Conservation (phyloP, 2,797 vertebrate species). For the Sebastes itinus region DNA sequence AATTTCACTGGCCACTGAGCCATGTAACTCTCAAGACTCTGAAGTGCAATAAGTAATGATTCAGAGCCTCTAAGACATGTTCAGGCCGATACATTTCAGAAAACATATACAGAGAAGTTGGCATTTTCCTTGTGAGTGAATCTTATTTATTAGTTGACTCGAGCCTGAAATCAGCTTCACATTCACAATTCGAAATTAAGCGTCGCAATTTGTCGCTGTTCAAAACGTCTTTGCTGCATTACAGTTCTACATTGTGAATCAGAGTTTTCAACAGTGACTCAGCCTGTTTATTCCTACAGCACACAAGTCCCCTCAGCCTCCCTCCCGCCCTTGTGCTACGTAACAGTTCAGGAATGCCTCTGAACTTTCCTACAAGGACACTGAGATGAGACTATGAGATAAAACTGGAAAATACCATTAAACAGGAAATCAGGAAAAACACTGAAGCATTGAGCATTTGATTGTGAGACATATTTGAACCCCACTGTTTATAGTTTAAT, state of each 20-base stretch:
- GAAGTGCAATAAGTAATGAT: not conserved
- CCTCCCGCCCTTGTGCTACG: not conserved
- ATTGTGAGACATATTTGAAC: not conserved
- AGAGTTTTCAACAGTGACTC: not conserved
- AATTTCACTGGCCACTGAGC: not conserved
- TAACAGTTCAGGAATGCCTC: conserved; percentile 5
- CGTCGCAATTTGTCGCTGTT: not conserved
- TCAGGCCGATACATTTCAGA: not conserved
- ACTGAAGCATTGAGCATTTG: not conserved
- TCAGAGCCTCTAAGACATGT: not conserved
- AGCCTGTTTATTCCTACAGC: not conserved
- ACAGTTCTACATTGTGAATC: not conserved
- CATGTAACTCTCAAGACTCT: not conserved
- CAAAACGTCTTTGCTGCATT: not conserved
- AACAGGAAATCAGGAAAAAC: not conserved
- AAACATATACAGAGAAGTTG: not conserved
- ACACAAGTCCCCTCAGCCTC: not conserved
- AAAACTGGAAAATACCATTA: not conserved
- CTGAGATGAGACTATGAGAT: not conserved
- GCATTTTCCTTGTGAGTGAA: not conserved
- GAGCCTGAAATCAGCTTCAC: not conserved
- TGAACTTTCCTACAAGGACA: not conserved
- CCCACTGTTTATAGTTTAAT: not conserved
- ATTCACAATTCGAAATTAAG: not conserved
- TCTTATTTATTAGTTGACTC: not conserved